A percentile compares a stretch with the other conserved stretches of the same genome.
phyloP scores from a whole-genome alignment of 2,113 vertebrate species.

The Stigmatopora nigra region DNA sequence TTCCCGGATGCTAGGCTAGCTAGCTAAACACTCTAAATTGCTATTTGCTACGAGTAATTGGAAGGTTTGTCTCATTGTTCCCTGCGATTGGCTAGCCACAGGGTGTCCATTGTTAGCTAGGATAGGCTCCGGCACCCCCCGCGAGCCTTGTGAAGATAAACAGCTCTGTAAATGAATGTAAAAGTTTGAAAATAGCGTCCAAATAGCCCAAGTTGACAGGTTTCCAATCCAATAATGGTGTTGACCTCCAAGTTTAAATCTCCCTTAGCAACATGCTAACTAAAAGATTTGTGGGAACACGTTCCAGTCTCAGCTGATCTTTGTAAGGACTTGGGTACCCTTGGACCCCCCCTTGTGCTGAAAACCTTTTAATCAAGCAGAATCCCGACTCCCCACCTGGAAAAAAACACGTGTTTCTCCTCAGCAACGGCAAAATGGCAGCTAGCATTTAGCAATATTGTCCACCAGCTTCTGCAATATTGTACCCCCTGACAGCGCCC shows the following conservation, averaged over 20 bases:
- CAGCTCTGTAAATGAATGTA: too few relatives aligned
- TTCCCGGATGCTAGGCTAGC: too few relatives aligned
- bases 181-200: too few relatives aligned
- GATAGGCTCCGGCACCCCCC: too few relatives aligned
- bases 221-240: not conserved
- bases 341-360: constrained; percentile 47
- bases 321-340: constrained; percentile 54
- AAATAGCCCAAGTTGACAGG: not conserved
- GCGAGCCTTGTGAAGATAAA: too few relatives aligned
- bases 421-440: constrained; percentile 69
- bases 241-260: too few relatives aligned
- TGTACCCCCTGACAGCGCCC: constrained; percentile 56
- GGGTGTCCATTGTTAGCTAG: too few relatives aligned
- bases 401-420: constrained; percentile 58
- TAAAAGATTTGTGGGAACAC: constrained; percentile 53
- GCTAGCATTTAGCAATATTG: constrained; percentile 71
- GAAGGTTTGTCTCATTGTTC: too few relatives aligned
- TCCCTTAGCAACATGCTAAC: constrained; percentile 46
- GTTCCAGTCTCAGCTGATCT: constrained; percentile 38
- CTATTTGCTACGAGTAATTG: too few relatives aligned
- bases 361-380: constrained; percentile 70
- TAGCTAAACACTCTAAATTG: too few relatives aligned
- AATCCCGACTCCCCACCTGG: constrained; percentile 54
- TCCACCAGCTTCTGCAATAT: constrained; percentile 56
- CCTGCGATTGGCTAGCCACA: too few relatives aligned